Evolutionary conservation across 2,888 invertebrate genomes (phyloP).

Genomic region (Tinea pellionella): DNA sequence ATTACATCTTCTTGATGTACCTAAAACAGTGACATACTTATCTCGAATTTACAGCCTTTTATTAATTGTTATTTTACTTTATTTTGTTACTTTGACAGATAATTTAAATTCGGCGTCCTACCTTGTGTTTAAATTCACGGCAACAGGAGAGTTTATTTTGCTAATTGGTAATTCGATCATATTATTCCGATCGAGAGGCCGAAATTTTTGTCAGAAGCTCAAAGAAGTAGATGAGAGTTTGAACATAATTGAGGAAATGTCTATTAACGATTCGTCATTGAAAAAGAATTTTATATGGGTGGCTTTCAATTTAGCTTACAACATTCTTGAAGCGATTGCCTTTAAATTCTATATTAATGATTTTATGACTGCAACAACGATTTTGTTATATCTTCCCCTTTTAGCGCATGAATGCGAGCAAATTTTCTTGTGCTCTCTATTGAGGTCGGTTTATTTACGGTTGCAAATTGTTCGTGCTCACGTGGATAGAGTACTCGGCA

Average conservation of each 20-base stretch:
- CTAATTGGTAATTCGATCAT: constrained; percentile 25
- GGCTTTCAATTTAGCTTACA: constrained; percentile 21
- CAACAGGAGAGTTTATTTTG: constrained; percentile 28
- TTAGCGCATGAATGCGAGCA: constrained; percentile 38
- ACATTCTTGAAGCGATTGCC: constrained; percentile 25
- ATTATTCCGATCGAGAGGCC: constrained; percentile 2
- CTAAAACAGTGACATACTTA: constrained; percentile 19
- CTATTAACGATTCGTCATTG: constrained; percentile 21
- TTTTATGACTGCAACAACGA: background rate
- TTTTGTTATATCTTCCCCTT: constrained; percentile 24
- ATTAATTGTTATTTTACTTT: constrained; percentile 19
- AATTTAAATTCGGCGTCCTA: constrained; percentile 22
- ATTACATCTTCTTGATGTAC: constrained; percentile 24
- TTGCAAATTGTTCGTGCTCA: constrained; percentile 39
- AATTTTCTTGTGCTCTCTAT: constrained; percentile 31
- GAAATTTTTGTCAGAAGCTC: constrained; percentile 30
- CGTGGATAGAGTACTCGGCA: constrained; percentile 23
- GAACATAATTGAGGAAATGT: constrained; percentile 30
- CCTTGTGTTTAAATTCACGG: constrained; percentile 26
- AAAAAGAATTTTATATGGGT: constrained; percentile 22
- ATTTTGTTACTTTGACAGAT: constrained; percentile 17
- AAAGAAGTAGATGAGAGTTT: constrained; percentile 33
- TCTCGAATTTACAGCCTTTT: constrained; percentile 19
- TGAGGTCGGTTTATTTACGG: constrained; percentile 31
- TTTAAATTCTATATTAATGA: constrained; percentile 17